Conservation (phyloP, 2,113 vertebrate genomes). For the Electrona antarctica region DNA sequence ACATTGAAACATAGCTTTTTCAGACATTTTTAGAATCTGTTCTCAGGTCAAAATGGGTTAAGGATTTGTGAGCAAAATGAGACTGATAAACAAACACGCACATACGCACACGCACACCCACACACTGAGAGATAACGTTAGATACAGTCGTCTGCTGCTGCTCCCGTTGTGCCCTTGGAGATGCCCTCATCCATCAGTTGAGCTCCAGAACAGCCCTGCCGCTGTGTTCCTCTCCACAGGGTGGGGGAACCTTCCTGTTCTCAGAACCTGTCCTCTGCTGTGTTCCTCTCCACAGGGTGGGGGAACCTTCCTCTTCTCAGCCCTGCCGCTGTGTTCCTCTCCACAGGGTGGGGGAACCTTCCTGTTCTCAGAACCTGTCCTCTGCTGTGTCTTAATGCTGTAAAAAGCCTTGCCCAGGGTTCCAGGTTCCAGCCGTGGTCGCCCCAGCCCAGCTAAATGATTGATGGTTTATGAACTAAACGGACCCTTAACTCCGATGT, state of each 20-base stretch:
- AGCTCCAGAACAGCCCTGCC: too few species aligned
- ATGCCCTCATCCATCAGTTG: slow-evolving; percentile 58
- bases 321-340: slow-evolving; percentile 24
- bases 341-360: slow-evolving; percentile 12
- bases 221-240: slow-evolving; percentile 13
- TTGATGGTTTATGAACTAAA: too few species aligned
- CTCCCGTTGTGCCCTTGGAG: slow-evolving; percentile 57
- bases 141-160: slow-evolving; percentile 36
- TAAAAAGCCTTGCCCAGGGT: not conserved
- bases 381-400: slow-evolving; percentile 26
- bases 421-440: not conserved
- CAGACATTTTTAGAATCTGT: too few species aligned
- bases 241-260: slow-evolving; percentile 16
- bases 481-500: too few species aligned
- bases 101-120: not conserved
- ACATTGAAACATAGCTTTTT: too few species aligned
- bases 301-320: too few species aligned
- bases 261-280: slow-evolving; percentile 28
- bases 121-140: slow-evolving; percentile 33
- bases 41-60: too few species aligned
- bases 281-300: too few species aligned
- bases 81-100: too few species aligned
- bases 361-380: slow-evolving; percentile 24
- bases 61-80: too few species aligned
- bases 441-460: not conserved